Evolutionary conservation across 2,888 invertebrate species (phyloP), one percentile per base, ranked within the genome.

Genomic region (Elysia crispata): DNA sequence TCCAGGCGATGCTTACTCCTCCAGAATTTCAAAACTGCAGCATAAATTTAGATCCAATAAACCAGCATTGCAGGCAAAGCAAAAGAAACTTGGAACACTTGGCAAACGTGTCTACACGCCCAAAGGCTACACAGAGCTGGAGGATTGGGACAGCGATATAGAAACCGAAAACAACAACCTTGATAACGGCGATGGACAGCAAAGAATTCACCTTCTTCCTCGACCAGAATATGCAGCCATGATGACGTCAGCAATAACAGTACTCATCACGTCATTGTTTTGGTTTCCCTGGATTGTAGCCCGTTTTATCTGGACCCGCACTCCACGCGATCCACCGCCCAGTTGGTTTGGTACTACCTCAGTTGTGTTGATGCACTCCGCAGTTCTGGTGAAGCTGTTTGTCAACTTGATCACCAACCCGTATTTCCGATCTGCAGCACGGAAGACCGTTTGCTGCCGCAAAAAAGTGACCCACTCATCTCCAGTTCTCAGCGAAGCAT

Each of bases 231-330:
- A 75, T 70, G 41, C 50, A 49, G 18, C 69, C 18, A 33, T 76
- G 33, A 57, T 54, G 8, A 62, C 76, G 6, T 67, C 76, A 57
- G 75, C 76, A 25, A n/a, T 80, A 8, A 20, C 70, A 6, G 28
- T 74, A 1, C 70, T 69, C 6, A 70, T 70, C 15, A 76, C 76
- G 23, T 74, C 70, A 25, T 20, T 80, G 28, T 0, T 69, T 31
- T 80, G 80, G 80, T 70, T 80, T 54, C 80, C 80, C 15, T 75
- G 76, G 70, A 31, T 70, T 23, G 70, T 70, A 15, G 70, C 74
- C 20, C 49, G 76, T 13, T 70, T 76, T 25, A 31, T 76, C 41
- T 31, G 67, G 70, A 80, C 60, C 50, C 25, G 49, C 31, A 70
- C 69, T 3, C 80, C 80, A 1, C n/a, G 49, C 23, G 76, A 57